phyloP scores from a whole-genome alignment of 2,797 vertebrate genomes.

The Momotus momota region DNA sequence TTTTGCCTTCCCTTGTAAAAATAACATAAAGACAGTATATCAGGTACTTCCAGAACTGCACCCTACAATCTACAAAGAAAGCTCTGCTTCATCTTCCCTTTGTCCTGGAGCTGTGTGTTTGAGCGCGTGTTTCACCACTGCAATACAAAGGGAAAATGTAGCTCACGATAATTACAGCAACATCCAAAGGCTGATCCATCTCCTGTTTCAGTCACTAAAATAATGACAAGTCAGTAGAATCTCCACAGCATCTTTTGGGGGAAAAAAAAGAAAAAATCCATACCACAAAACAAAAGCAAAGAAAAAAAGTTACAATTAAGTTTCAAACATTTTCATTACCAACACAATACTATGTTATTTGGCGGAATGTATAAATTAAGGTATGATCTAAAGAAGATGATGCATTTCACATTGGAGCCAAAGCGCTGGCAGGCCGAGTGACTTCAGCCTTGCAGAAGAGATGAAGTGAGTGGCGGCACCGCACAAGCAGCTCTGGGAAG shows the following conservation, averaged over 20 bases:
- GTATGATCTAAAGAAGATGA: neutral
- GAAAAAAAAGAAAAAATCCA: neutral
- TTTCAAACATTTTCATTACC: neutral
- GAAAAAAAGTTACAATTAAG: neutral
- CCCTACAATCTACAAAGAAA: neutral
- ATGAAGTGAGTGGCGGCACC: neutral
- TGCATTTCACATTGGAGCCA: neutral
- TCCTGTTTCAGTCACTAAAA: neutral
- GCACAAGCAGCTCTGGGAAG: neutral
- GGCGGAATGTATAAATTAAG: neutral
- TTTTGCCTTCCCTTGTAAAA: neutral
- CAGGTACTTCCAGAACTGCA: accelerated
- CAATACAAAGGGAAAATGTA: neutral
- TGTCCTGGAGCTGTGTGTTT: neutral
- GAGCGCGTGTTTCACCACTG: neutral
- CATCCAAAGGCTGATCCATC: neutral
- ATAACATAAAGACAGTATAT: neutral
- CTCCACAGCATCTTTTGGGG: neutral
- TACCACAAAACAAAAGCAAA: neutral
- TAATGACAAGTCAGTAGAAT: neutral
- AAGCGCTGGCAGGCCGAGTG: neutral
- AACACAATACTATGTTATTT: accelerated
- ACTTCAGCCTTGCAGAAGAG: neutral
- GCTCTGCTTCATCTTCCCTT: neutral
- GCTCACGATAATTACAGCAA: neutral